Percentiles rank a stretch among this genome's conserved stretches.
Evolutionary conservation across 2,888 invertebrate species (phyloP).

Genomic region (Lasioglossum morio): DNA sequence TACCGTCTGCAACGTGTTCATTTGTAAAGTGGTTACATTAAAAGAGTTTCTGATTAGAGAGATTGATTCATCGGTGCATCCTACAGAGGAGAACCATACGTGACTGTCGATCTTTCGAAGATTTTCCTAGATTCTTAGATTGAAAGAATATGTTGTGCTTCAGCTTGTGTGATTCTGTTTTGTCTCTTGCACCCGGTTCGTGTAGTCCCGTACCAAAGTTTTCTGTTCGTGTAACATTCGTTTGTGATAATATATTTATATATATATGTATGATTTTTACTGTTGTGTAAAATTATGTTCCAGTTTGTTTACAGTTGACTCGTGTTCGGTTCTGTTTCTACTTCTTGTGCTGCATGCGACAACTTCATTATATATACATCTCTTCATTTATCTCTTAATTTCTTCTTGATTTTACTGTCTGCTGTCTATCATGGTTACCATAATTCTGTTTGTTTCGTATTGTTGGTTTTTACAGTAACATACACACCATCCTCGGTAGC

Average conservation of each 20-base stretch:
- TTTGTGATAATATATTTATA: slow-evolving; percentile 12
- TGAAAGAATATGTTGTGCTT: slow-evolving; percentile 6
- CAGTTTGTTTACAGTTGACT: slow-evolving; percentile 4
- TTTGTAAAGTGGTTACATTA: background rate
- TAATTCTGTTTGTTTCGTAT: slow-evolving; percentile 27
- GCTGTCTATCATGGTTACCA: background rate
- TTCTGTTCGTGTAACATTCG: slow-evolving; percentile 36
- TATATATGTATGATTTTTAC: background rate
- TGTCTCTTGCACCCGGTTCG: slow-evolving; percentile 9
- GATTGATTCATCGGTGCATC: background rate
- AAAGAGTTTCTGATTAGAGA: background rate
- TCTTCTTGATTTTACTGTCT: slow-evolving; percentile 10
- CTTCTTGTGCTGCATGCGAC: slow-evolving; percentile 4
- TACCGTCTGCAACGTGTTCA: background rate
- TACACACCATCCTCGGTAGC: slow-evolving; percentile 28
- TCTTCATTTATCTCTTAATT: slow-evolving; percentile 11
- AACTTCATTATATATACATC: slow-evolving; percentile 14
- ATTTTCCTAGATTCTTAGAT: background rate
- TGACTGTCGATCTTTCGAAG: slow-evolving; percentile 4
- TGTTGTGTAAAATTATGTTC: background rate
- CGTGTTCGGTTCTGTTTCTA: background rate
- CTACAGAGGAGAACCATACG: background rate
- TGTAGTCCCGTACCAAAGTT: slow-evolving; percentile 14
- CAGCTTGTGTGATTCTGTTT: slow-evolving; percentile 6
- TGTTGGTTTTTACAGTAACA: slow-evolving; percentile 37